Evolutionary conservation across 2,797 vertebrate genomes (phyloP), one percentile per base, ranked within the genome.

Genomic region (Yasuhikotakia modesta): DNA sequence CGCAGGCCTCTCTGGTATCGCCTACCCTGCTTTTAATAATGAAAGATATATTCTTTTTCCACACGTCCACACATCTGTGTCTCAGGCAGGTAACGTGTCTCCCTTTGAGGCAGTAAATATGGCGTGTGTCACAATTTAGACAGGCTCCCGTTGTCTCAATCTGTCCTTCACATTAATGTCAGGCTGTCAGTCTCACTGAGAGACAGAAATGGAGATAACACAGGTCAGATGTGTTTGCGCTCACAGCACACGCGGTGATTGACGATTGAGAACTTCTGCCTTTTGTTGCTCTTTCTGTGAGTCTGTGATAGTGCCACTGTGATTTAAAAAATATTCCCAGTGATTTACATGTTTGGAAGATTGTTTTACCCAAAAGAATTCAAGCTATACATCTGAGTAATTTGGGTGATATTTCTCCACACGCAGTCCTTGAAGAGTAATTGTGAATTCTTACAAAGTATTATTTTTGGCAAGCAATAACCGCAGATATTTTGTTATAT

Each of bases 141-240:
- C 58, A 82, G 78, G 58, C 70, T 83, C 65, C 58, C 78, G 60
- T 21, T 69, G 70, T 79, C 39, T 78, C 57, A 69, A 70, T 81
- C 83, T 77, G 83, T 80, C 76, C 73, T 72, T 85, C 73, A 77
- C 68, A 73, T 78, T 75, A 74, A 76, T 75, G 73, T 82, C 83
- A 78, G 48, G 14, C 72, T 87, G 88, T 88, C 87, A 87, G 57
- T 82, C 81, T 83, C 82, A 82, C 60, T 68, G 72, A 76, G 61
- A 79, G 79, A 48, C 70, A 60, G 64, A 43, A 63, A 73, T 50
- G 52, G 64, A 61, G 64, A 60, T 68, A 67, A 68, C 64, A 63
- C 71, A 53, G 60, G 48, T 64, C 57, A 63, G 8, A 78, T 70
- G 57, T 61, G 45, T 48, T 60, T 21, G 16, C 58, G 50, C 52